Evolutionary conservation across 2,113 vertebrate species (phyloP), one percentile per base, ranked within the genome.

Genomic region (Castor canadensis): DNA sequence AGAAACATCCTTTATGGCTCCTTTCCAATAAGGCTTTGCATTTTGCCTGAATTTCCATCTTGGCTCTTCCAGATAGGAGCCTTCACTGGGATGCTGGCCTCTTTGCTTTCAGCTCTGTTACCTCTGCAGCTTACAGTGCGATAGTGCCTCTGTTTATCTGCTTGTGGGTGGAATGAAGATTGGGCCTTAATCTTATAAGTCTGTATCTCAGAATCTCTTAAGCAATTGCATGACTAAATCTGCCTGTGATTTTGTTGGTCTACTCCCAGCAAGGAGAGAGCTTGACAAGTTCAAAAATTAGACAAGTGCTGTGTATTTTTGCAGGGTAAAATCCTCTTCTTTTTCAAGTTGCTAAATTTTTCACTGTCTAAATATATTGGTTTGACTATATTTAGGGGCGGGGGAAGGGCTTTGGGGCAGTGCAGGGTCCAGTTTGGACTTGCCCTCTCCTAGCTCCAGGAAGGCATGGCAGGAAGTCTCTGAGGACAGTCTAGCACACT

Each of bases 31-130:
- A 38, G 26, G 11, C 6, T 87, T 92, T 86, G n/a, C 40, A 88
- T 83, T 87, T 45, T 60, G 69, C 66, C 89, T 87, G 71, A 58
- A 89, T 96, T 94, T 95, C 75, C 91, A 87, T 81, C 87, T 89
- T 91, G 93, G 91, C 93, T 93, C 40, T 72, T 84, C 49, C 22
- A 26, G 7, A 47, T 64, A 56, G 45, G 56, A 88, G 43, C 64
- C 47, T n/a, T 87, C 45, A 40, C 66, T 30, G 16, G 92, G 89
- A 87, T 56, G 49, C 76, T 22, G 26, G 73, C 6, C 54, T 60
- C 93, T 86, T 35, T 60, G 62, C 40, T 72, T 91, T 76, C 69
- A 56, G 69, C 49, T 80, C 75, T 13, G 28, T 90, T 75, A 69
- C 40, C 64, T 69, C 71, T 86, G 22, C 38, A 2, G 47, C 43